phyloP scores from a whole-genome alignment of 2,113 vertebrate genomes.

The Corythoichthys haematopterus region DNA sequence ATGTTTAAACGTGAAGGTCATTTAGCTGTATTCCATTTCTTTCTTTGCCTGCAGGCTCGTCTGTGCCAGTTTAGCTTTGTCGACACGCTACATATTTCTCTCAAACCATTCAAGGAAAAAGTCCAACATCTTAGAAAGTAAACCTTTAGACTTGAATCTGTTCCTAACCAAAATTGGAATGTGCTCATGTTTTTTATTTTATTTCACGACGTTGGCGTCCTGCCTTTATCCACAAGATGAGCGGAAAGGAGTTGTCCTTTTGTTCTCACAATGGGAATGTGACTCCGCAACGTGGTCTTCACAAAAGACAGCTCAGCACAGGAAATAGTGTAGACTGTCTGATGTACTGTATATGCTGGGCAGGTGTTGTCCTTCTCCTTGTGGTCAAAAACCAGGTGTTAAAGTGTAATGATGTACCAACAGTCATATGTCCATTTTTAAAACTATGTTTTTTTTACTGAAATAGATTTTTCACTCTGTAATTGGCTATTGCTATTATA shows the following conservation, averaged over 20 bases:
- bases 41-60: background rate
- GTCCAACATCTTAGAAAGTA: constrained; percentile 39
- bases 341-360: constrained; percentile 6
- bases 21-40: background rate
- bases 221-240: constrained; percentile 30
- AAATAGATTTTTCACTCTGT: too few relatives aligned
- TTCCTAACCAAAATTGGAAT: constrained; percentile 15
- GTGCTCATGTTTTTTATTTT: constrained; percentile 27
- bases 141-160: constrained; percentile 5
- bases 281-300: constrained; percentile 3
- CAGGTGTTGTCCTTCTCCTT: constrained; percentile 33
- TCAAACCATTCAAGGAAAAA: constrained; percentile 20
- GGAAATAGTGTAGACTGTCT: constrained; percentile 43
- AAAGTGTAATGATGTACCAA: too few relatives aligned
- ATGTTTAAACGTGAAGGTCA: background rate
- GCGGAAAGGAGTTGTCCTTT: constrained; percentile 52
- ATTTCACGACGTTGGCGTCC: constrained; percentile 20
- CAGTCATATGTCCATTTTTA: too few relatives aligned
- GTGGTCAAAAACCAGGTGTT: background rate
- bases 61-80: background rate
- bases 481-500: too few relatives aligned
- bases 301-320: constrained; percentile 41
- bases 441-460: too few relatives aligned
- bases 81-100: constrained; percentile 16
- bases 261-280: constrained; percentile 32